Evolutionary conservation across 1,140 invertebrate genomes (phyloP).

Genomic region (Neodiprion lecontei): DNA sequence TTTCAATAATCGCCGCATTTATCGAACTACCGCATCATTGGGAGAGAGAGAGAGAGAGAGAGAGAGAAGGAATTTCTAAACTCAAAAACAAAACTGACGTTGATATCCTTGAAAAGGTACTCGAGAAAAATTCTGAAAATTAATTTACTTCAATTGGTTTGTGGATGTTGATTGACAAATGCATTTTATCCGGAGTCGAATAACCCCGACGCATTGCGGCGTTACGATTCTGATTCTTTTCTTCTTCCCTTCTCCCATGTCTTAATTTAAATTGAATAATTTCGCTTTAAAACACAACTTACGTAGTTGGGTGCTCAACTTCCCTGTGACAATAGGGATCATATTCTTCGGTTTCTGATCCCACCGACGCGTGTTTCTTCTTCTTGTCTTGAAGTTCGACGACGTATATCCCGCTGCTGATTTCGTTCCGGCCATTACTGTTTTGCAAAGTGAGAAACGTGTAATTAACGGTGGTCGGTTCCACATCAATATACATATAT

Average conservation of each 20-base stretch:
- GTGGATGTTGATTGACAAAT: too few relatives aligned
- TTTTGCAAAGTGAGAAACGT: constrained; percentile 15
- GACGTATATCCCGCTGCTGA: constrained; percentile 41
- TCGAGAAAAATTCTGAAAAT: too few relatives aligned
- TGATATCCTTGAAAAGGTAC: too few relatives aligned
- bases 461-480: not conserved
- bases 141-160: too few relatives aligned
- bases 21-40: too few relatives aligned
- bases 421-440: constrained; percentile 41
- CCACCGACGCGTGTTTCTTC: constrained; percentile 40
- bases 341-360: constrained; percentile 61
- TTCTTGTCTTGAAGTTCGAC: constrained; percentile 62
- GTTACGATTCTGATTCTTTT: not conserved
- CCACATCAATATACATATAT: too few relatives aligned
- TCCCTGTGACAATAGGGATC: constrained; percentile 71
- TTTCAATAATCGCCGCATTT: too few relatives aligned
- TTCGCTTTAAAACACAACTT: constrained; percentile 45
- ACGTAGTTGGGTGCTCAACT: constrained; percentile 76
- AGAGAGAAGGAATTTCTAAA: too few relatives aligned
- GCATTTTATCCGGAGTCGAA: too few relatives aligned
- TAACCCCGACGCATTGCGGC: too few relatives aligned
- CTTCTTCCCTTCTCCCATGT: not conserved
- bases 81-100: too few relatives aligned
- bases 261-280: not conserved
- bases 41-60: too few relatives aligned